Conservation (phyloP, 2,113 vertebrate genomes). For the Gavia stellata region DNA sequence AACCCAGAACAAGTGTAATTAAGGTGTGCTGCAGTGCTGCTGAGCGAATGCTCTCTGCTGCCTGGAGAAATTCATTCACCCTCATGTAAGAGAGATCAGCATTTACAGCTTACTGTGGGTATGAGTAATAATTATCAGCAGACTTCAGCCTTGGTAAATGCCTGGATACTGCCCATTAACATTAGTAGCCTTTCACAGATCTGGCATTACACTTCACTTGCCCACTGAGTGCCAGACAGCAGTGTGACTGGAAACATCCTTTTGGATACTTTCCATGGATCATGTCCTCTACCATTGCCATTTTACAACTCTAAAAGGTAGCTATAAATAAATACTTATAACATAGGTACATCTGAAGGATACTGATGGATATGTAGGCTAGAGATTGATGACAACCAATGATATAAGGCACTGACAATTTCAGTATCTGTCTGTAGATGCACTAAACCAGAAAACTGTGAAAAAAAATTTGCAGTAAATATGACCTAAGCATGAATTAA, state of each 20-base stretch:
- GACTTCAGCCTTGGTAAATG: not conserved
- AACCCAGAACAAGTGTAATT: not conserved
- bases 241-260: not conserved
- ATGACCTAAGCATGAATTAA: not conserved
- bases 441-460: not conserved
- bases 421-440: not conserved
- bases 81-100: not conserved
- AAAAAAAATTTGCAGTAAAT: not conserved
- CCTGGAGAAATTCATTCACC: not conserved
- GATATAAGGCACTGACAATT: not conserved
- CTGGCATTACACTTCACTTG: not conserved
- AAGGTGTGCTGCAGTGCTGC: not conserved
- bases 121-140: not conserved
- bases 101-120: not conserved
- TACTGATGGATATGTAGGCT: not conserved
- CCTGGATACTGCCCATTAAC: not conserved
- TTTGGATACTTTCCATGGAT: not conserved
- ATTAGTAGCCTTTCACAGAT: not conserved
- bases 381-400: not conserved
- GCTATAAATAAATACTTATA: not conserved
- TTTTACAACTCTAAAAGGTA: not conserved
- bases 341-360: not conserved
- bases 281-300: accelerated
- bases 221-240: not conserved
- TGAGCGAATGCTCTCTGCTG: not conserved